Percentiles rank a stretch among this genome's conserved stretches.
phyloP scores from a whole-genome alignment of 1,140 invertebrate species.

The Subanguina moxae region DNA sequence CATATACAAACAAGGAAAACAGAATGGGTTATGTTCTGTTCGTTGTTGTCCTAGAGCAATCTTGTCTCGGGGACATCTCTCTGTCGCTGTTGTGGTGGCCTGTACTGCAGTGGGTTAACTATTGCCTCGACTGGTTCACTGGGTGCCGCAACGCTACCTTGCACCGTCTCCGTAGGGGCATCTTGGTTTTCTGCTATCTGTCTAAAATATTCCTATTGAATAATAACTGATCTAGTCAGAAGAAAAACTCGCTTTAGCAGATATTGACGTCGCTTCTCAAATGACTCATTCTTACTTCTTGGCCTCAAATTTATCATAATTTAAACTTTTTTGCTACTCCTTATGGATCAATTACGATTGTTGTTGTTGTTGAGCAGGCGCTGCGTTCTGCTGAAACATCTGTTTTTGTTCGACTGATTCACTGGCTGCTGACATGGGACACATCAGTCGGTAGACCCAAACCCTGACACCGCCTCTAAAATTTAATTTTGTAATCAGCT shows the following conservation, averaged over 20 bases:
- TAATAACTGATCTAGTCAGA: not conserved
- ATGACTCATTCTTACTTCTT: conserved; percentile 12
- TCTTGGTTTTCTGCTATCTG: conserved; percentile 12
- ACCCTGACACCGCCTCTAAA: conserved; percentile 56
- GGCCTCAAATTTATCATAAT: conserved; percentile 16
- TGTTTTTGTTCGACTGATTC: conserved; percentile 5
- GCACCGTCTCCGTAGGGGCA: not conserved
- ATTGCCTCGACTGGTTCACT: conserved; percentile 1
- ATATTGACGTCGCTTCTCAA: conserved; percentile 24
- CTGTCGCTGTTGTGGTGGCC: conserved; percentile 9
- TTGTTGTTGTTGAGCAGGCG: conserved; percentile 18
- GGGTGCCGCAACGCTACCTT: not conserved
- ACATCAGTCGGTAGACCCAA: conserved; percentile 58
- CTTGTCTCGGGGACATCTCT: not conserved
- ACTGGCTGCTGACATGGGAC: conserved; percentile 24
- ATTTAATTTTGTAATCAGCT: conserved; percentile 4
- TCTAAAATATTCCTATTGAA: not conserved
- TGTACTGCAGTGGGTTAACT: conserved; percentile 24
- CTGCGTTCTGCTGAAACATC: not conserved
- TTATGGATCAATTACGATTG: conserved; percentile 11
- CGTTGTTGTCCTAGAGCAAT: not conserved
- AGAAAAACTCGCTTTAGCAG: conserved; percentile 18
- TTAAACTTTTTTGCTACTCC: too few relatives aligned
- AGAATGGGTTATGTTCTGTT: too few relatives aligned
- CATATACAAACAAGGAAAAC: too few relatives aligned